Conservation (phyloP, 2,797 vertebrate genomes). For the Notolepis coatsorum region DNA sequence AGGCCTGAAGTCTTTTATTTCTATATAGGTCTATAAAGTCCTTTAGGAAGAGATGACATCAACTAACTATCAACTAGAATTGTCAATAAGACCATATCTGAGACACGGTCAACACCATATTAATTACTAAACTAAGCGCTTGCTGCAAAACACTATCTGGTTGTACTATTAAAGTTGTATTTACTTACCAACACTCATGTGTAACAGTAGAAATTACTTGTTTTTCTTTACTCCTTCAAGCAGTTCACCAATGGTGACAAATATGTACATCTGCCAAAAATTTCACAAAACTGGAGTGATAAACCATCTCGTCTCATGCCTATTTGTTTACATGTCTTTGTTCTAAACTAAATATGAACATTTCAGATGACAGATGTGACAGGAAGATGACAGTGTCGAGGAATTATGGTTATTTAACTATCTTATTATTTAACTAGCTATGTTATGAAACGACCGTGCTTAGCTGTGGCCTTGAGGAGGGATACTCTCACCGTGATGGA, state of each 20-base stretch:
- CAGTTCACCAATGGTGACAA: constrained; percentile 29
- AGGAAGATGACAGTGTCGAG: too few relatives aligned
- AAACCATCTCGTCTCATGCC: too few relatives aligned
- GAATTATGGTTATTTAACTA: too few relatives aligned
- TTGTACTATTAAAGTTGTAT: constrained; percentile 52
- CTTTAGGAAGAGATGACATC: constrained; percentile 59
- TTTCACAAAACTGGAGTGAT: too few relatives aligned
- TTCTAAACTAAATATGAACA: too few relatives aligned
- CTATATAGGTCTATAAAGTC: constrained; percentile 56
- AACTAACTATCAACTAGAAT: constrained; percentile 18
- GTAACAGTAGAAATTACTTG: constrained; percentile 40
- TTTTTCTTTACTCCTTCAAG: constrained; percentile 38
- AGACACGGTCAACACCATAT: constrained; percentile 45
- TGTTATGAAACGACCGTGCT: too few relatives aligned
- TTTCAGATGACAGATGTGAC: too few relatives aligned
- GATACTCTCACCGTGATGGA: too few relatives aligned
- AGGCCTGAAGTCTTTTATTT: constrained; percentile 58
- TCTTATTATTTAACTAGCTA: too few relatives aligned
- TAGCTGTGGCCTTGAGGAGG: too few relatives aligned
- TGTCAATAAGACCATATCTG: constrained; percentile 54
- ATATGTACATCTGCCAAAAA: too few relatives aligned
- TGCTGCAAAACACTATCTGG: constrained; percentile 53
- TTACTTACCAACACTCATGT: constrained; percentile 60
- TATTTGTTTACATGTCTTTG: too few relatives aligned
- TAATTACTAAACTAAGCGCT: constrained; percentile 61